These are phyloP conservation scores for Alces alces DNA, from an alignment of 2,113 vertebrate species.

Conservation along the genomic window DNA sequence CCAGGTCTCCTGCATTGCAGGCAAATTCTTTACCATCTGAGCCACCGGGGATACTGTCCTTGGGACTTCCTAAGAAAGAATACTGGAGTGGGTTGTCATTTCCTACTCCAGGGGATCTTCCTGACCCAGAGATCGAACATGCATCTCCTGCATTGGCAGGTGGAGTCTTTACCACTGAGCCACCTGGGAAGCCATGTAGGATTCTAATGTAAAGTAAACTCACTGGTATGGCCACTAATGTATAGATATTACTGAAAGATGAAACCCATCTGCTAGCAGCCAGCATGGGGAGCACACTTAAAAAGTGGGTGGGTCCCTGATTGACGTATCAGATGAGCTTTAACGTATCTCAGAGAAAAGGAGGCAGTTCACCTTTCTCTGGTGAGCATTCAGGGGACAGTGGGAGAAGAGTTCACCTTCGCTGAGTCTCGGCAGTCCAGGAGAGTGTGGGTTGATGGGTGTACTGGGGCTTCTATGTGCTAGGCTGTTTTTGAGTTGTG, in stretches of 20 bases:
- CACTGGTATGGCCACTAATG: background rate
- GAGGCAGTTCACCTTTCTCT: background rate
- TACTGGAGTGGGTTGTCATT: background rate
- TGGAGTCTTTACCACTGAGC: background rate
- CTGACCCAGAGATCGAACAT: background rate
- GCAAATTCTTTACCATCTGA: background rate
- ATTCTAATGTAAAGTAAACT: background rate
- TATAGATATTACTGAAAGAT: background rate
- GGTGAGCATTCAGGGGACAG: background rate
- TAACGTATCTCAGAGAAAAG: background rate
- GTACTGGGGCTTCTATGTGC: background rate
- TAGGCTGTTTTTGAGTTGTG: background rate
- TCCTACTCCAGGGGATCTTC: background rate
- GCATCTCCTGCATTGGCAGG: background rate
- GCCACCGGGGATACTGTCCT: background rate
- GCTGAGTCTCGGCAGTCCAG: background rate
- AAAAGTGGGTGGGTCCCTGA: background rate
- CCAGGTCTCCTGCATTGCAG: background rate
- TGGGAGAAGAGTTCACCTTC: background rate
- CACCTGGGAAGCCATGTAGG: background rate
- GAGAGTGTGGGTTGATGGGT: background rate
- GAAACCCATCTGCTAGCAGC: background rate
- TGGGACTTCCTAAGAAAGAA: background rate
- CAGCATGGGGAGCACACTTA: background rate
- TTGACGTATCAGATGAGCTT: background rate